Percentiles rank a stretch among this genome's conserved stretches.
Conservation (phyloP, 2,888 invertebrate species). For the Caenorhabditis doughertyi region DNA sequence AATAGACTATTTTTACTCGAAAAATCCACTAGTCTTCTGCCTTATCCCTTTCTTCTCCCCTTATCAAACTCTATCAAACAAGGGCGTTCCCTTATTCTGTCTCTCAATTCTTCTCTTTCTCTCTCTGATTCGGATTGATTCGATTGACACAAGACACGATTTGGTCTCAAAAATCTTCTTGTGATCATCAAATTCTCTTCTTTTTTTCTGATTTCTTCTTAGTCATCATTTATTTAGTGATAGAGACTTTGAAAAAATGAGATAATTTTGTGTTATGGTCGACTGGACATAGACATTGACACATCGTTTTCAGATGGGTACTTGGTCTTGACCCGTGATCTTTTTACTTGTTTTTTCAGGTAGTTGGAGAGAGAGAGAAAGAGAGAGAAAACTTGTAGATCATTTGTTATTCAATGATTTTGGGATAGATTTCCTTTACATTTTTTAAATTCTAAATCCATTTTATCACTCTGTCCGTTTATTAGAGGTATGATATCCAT, state of each 20-base stretch:
- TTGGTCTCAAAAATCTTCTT: constrained; percentile 31
- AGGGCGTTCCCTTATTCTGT: not conserved
- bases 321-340: constrained; percentile 20
- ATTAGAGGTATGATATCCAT: too few species aligned
- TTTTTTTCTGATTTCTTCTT: not conserved
- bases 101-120: not conserved
- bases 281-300: constrained; percentile 4
- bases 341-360: not conserved
- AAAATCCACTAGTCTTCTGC: not conserved
- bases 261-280: constrained; percentile 22
- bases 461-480: too few species aligned
- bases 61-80: not conserved
- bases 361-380: not conserved
- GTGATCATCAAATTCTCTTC: not conserved
- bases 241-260: not conserved
- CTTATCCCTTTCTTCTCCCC: not conserved
- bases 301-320: not conserved
- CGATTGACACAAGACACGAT: constrained; percentile 33
- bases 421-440: not conserved
- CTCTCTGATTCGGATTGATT: constrained; percentile 4
- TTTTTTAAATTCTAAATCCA: too few species aligned
- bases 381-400: not conserved
- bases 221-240: not conserved
- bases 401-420: constrained; percentile 1
- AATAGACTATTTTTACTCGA: too few species aligned